Conservation (phyloP, 2,113 vertebrate species). For the Xiphorhynchus elegans region DNA sequence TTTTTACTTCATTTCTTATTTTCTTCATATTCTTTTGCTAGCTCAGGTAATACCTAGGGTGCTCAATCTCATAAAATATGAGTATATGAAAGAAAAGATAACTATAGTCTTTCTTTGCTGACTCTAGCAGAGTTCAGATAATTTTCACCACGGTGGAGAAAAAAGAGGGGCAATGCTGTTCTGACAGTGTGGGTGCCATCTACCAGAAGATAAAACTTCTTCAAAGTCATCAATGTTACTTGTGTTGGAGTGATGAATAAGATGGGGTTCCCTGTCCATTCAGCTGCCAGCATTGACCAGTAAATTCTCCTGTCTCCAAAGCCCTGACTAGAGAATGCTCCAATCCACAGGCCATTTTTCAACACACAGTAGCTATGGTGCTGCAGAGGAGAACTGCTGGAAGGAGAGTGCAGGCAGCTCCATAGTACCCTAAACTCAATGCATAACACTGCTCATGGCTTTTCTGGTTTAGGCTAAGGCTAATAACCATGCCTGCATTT, state of each 20-base stretch:
- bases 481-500: background rate
- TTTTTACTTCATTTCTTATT: background rate
- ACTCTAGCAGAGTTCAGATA: background rate
- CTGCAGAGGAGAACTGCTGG: background rate
- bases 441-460: background rate
- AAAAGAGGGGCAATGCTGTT: rapidly evolving
- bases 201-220: background rate
- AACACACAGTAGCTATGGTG: background rate
- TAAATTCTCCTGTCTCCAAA: background rate
- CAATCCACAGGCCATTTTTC: background rate
- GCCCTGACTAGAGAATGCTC: background rate
- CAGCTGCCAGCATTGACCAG: background rate
- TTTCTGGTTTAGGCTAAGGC: background rate
- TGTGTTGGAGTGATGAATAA: background rate
- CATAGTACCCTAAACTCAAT: background rate
- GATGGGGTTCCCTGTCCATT: background rate
- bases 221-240: background rate
- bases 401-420: background rate
- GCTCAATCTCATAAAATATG: background rate
- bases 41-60: background rate
- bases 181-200: background rate
- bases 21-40: background rate
- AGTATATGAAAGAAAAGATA: background rate
- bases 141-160: background rate
- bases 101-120: background rate